Evolutionary conservation across 1,140 invertebrate species (phyloP).

Genomic region (Hypothenemus hampei): DNA sequence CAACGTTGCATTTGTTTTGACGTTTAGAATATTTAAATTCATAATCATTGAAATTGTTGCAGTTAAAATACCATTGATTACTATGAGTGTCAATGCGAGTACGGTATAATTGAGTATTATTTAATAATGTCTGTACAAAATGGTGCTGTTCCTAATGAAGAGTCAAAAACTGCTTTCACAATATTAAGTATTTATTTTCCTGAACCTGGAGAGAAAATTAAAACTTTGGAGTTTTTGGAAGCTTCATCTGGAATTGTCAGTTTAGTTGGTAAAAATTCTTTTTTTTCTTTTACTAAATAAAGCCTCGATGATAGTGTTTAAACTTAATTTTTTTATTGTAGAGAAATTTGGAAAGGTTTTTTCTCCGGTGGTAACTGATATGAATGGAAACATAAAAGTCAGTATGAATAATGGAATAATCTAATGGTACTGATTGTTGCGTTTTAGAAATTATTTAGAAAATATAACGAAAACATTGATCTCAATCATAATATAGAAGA

Average conservation of each 20-base stretch:
- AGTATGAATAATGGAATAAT: constrained; percentile 26
- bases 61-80: no score
- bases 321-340: constrained; percentile 44
- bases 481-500: constrained; percentile 59
- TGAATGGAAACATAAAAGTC: constrained; percentile 69
- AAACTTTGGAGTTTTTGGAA: constrained; percentile 56
- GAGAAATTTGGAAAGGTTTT: constrained; percentile 69
- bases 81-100: no score
- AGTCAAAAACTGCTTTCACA: constrained; percentile 22
- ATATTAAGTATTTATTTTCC: constrained; percentile 18
- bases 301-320: not conserved
- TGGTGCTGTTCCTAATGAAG: constrained; percentile 13
- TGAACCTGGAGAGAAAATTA: constrained; percentile 50
- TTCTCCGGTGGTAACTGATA: constrained; percentile 64
- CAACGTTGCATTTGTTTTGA: no score
- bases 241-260: constrained; percentile 56
- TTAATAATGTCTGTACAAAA: constrained; percentile 19
- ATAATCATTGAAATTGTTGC: no score
- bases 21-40: no score
- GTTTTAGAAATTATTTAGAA: constrained; percentile 58
- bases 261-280: constrained; percentile 53
- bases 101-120: no score
- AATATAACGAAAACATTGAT: constrained; percentile 50
- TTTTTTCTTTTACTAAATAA: not conserved
- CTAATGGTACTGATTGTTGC: not conserved